phyloP scores from a whole-genome alignment of 2,113 vertebrate genomes.

The Stigmatopora argus region DNA sequence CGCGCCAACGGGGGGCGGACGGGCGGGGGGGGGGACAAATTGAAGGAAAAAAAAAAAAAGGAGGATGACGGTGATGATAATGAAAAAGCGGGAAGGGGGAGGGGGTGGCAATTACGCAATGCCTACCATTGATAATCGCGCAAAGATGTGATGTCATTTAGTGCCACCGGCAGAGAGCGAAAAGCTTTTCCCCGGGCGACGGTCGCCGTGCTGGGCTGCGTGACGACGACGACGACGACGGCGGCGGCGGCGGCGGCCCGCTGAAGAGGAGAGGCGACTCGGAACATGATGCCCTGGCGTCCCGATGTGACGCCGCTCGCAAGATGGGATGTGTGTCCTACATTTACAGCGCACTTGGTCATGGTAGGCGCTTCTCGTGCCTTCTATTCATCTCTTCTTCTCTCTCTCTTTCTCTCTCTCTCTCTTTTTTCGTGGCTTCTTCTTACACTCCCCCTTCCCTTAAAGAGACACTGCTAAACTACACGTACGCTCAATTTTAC shows the following conservation, averaged over 20 bases:
- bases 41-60: slow-evolving; percentile 31
- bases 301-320: slow-evolving; percentile 49
- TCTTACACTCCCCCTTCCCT: slow-evolving; percentile 67
- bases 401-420: slow-evolving; percentile 21
- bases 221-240: neutral
- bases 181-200: slow-evolving; percentile 50
- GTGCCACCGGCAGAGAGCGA: slow-evolving; percentile 50
- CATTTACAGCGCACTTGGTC: slow-evolving; percentile 65
- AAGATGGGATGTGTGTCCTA: slow-evolving; percentile 62
- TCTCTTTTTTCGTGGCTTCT: slow-evolving; percentile 39
- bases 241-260: slow-evolving; percentile 39
- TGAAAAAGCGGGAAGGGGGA: slow-evolving; percentile 3
- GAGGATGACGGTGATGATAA: neutral
- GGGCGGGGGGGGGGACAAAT: slow-evolving; percentile 27
- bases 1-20: slow-evolving; percentile 40
- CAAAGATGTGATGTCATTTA: slow-evolving; percentile 38
- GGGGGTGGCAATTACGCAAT: slow-evolving; percentile 62
- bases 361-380: slow-evolving; percentile 69
- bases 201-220: slow-evolving; percentile 37
- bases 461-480: slow-evolving; percentile 68
- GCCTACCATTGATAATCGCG: slow-evolving; percentile 58
- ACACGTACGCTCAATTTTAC: slow-evolving; percentile 13
- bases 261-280: slow-evolving; percentile 42
- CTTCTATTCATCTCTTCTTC: slow-evolving; percentile 69
- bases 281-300: slow-evolving; percentile 57